Percentiles rank a stretch among this genome's conserved stretches.
phyloP scores from a whole-genome alignment of 2,113 vertebrate genomes.

The Jaculus jaculus region DNA sequence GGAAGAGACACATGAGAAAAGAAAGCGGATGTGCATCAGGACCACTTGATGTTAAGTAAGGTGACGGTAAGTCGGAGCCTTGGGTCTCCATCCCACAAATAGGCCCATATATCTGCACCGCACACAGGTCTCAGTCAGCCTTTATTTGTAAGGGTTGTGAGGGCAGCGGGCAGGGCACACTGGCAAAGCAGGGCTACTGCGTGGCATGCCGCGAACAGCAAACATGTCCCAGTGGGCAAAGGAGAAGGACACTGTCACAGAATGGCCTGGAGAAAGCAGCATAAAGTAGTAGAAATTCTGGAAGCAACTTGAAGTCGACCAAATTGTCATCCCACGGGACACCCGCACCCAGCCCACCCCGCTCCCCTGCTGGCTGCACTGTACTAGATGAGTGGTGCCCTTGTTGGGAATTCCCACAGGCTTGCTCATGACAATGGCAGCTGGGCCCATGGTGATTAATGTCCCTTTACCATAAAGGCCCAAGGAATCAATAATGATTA shows the following conservation, averaged over 20 bases:
- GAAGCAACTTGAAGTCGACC: background rate
- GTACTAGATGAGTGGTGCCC: background rate
- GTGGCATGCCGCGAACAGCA: background rate
- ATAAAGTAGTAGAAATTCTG: background rate
- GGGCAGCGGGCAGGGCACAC: background rate
- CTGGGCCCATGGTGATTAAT: background rate
- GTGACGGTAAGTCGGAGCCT: background rate
- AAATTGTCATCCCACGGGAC: background rate
- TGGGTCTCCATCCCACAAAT: background rate
- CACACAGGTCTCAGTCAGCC: background rate
- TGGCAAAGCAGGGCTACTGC: background rate
- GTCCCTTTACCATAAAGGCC: constrained; percentile 42
- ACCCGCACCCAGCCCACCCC: background rate
- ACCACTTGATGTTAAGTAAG: constrained; percentile 24
- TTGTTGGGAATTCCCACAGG: constrained; percentile 17
- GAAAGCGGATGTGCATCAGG: background rate
- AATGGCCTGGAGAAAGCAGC: background rate
- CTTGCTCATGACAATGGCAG: background rate
- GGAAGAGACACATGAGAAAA: background rate
- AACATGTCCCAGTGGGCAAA: background rate
- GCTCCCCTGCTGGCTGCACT: background rate
- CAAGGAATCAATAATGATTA: constrained; percentile 66
- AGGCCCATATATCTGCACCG: background rate
- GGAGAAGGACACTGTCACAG: background rate
- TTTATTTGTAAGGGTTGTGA: background rate